phyloP scores from a whole-genome alignment of 2,113 vertebrate species.

The Pteruthius melanotis region DNA sequence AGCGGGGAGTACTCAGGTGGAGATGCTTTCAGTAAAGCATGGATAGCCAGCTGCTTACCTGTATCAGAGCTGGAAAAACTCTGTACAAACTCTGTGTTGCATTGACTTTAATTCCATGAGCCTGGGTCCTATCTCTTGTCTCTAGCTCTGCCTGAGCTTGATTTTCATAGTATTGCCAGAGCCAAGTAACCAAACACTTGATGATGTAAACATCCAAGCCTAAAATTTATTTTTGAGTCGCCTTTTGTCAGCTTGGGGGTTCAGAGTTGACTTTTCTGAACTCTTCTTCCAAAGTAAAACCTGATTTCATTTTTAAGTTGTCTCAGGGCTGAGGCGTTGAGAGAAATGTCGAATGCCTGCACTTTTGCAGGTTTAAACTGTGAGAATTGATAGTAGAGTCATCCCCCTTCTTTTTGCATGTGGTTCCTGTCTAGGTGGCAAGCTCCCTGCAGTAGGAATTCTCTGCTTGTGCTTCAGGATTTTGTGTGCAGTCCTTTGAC shows the following conservation, averaged over 20 bases:
- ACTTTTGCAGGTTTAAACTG: not conserved
- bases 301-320: accelerated
- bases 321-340: not conserved
- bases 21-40: not conserved
- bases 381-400: not conserved
- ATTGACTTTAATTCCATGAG: not conserved
- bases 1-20: not conserved
- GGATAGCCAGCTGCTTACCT: not conserved
- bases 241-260: not conserved
- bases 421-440: not conserved
- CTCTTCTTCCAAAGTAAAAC: not conserved
- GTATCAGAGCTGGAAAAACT: not conserved
- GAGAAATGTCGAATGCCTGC: not conserved
- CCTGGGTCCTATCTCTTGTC: not conserved
- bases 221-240: not conserved
- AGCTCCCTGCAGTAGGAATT: not conserved
- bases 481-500: not conserved
- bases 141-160: not conserved
- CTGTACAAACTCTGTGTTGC: not conserved
- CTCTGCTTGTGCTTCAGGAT: not conserved
- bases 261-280: not conserved
- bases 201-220: not conserved
- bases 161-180: not conserved
- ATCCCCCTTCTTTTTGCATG: accelerated
- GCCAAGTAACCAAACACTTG: not conserved